Evolutionary conservation across 1,140 invertebrate species (phyloP).

Genomic region (Hylaeus volcanicus): DNA sequence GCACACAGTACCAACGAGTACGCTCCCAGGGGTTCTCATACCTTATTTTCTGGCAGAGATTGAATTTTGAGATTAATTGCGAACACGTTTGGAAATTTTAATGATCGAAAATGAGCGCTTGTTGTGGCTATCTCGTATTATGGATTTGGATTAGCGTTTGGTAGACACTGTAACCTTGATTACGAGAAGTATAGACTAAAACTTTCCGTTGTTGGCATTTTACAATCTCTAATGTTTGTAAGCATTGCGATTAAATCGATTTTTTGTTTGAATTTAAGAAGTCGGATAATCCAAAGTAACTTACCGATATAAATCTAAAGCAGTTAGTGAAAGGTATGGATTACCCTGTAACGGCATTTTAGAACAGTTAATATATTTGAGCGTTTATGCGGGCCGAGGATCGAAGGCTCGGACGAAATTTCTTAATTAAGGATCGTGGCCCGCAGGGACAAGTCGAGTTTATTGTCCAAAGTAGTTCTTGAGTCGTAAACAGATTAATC

Average conservation of each 20-base stretch:
- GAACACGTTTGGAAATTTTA: too few species aligned
- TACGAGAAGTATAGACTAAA: too few species aligned
- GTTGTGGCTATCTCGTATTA: too few species aligned
- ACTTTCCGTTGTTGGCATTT: background rate
- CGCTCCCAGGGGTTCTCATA: conserved; percentile 25
- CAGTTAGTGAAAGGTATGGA: background rate
- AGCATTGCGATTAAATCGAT: too few species aligned
- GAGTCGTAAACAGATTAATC: conserved; percentile 28
- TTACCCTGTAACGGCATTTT: conserved; percentile 27
- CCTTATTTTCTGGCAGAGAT: too few species aligned
- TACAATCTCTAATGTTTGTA: too few species aligned
- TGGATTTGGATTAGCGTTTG: too few species aligned
- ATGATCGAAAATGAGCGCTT: too few species aligned
- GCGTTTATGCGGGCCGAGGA: background rate
- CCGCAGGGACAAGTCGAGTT: background rate
- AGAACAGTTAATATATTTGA: background rate
- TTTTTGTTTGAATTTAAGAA: too few species aligned
- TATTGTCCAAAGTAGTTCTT: background rate
- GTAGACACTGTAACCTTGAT: too few species aligned
- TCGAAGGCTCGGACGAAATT: conserved; percentile 10
- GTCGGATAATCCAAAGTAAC: too few species aligned
- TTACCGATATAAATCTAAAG: background rate
- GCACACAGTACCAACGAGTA: conserved; percentile 38
- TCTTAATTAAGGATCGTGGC: background rate
- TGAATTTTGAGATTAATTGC: too few species aligned